Base-by-base conservation (phyloP, 2,113 vertebrate species). In the Osmerus mordax region DNA sequence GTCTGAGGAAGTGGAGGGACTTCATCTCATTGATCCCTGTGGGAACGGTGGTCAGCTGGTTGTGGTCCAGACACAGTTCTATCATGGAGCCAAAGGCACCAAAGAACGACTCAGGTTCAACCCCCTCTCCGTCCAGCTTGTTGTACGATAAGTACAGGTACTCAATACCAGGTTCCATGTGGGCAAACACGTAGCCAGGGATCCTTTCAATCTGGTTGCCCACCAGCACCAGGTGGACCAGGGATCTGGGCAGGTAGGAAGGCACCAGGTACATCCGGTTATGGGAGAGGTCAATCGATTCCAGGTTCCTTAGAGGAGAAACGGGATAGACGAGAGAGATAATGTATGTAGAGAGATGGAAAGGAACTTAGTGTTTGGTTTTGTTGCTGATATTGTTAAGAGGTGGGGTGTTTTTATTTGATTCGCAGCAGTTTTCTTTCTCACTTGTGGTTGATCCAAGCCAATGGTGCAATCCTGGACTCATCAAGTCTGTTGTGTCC, bases 71-170 rank as follows among this genome's bases (percentile, higher is more conserved):
- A 85, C 96, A 98, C 15, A 99, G 71, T 86, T 99, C 97, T 53
- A 94, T 91, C 84, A 99, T 90, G 60, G 96, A 95, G 65, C 91
- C 87, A 51, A 93, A 94, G 0, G 93, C 87, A 29, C 97, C 97
- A 1, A 96, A 93, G 86, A 99, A 99, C 0, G 97, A 98, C 80
- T 96, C 93, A 0, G 91, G 90, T 79, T 99, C 96, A 0, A 95
- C 78, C 15, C 94, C 94, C 1, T 94, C 92, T 0, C 94, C 92
- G 0, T 92, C 88, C 74, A 99, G 92, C 79, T 91, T 96, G 90
- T 99, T 99, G 85, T 92, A 96, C 23, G 97, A 99, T 23, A 99
- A 91, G 82, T 99, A 99, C 65, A 99, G 91, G 29, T 97, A 98
- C 86, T 99, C 95, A 36, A 99, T 78, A 9, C 97, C 97, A 0